Base-by-base conservation (phyloP, 2,888 invertebrate genomes). In the Cataglyphis livida region DNA sequence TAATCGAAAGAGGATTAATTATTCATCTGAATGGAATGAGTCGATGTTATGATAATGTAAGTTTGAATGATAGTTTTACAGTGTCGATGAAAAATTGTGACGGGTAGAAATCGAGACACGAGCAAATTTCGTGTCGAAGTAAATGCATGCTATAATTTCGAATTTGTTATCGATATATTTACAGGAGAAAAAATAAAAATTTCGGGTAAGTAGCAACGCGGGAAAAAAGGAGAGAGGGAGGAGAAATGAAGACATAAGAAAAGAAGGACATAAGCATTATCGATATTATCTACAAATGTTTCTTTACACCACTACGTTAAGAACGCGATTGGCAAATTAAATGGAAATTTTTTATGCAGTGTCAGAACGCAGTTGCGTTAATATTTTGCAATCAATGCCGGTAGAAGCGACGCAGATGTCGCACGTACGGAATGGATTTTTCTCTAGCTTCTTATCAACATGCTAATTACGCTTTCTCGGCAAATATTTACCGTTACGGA, bases 341-440 rank as follows among this genome's bases (percentile, higher is more conserved):
- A 76, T 61, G 59, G 44, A 51, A 62, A 62, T 73, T 74, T 73
- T 74, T 76, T 48, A 21, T 48, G 32, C 74, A 61, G 61, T 62
- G 38, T 75, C 75, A 48, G 74, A 48, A 70, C 48, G 70, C 73
- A 71, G 61, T 73, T 85, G 87, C 83, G 68, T 68, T 74, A 38
- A 70, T 68, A 73, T 35, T 79, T 81, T 38, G 57, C 48, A 59
- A 59, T 82, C 65, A 51, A 35, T 38, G 44, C 21, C 62, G 76
- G 81, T 61, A 70, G 57, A 88, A 89, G 78, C 73, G 70, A 61
- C 59, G 44, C 12, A 18, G 62, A 70, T 74, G 51, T 79, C 83
- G 82, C 82, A 9, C 73, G 84, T 35, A 54, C 0, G 66, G 54
- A 61, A 73, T 65, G 71, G 73, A 82, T 82, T 54, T 35, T 12